A percentile compares a stretch with the other conserved stretches of the same genome.
These are phyloP conservation scores for Philereme transversata DNA, from an alignment of 2,888 invertebrate genomes.

Conservation along the genomic window DNA sequence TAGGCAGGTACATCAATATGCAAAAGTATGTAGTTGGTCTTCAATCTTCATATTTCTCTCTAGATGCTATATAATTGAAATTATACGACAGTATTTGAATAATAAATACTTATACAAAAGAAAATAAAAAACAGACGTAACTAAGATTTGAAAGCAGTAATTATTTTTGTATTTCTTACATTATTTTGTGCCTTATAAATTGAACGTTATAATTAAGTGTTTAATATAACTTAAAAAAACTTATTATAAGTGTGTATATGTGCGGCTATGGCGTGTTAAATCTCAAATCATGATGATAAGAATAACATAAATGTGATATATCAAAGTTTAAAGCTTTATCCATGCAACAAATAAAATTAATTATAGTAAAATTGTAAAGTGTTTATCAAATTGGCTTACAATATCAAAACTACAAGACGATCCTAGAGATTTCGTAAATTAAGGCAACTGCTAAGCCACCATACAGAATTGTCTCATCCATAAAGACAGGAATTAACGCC, in stretches of 20 bases:
- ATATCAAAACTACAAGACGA: conserved; percentile 4
- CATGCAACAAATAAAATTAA: background rate
- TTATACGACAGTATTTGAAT: background rate
- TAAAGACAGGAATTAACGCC: background rate
- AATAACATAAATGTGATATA: no score
- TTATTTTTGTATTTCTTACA: background rate
- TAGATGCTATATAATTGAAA: background rate
- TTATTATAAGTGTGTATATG: no score
- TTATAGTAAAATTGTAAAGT: background rate
- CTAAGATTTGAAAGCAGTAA: background rate
- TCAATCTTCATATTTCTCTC: background rate
- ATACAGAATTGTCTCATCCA: background rate
- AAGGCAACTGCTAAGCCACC: conserved; percentile 6
- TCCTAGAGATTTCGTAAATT: background rate
- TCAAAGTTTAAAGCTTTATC: conserved; percentile 13
- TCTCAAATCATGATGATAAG: no score
- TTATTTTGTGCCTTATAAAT: background rate
- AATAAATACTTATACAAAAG: conserved; percentile 3
- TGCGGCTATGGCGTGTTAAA: no score
- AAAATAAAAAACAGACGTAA: conserved; percentile 8
- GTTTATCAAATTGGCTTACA: conserved; percentile 1
- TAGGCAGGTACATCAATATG: background rate
- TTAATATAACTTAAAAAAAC: no score
- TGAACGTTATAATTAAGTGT: no score
- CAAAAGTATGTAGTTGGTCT: background rate